These are phyloP conservation scores for Himalopsyche tibetana DNA, from an alignment of 2,888 invertebrate genomes.

Conservation along the genomic window DNA sequence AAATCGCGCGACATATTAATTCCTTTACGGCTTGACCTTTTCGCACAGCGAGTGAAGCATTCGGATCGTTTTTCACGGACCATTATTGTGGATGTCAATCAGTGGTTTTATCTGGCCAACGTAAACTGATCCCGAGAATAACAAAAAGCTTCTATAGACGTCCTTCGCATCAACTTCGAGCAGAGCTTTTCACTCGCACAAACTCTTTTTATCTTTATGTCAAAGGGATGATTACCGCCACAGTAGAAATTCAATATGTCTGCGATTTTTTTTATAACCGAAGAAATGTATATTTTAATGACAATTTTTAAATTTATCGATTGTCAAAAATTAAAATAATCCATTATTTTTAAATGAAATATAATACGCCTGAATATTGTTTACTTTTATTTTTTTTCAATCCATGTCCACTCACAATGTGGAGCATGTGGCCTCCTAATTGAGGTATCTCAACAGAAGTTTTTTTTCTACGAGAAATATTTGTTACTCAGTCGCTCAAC, in stretches of 20 bases:
- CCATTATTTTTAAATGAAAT: no score
- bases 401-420: no score
- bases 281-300: not conserved
- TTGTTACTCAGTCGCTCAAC: no score
- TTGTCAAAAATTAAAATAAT: no score
- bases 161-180: conserved; percentile 4
- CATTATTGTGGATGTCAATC: conserved; percentile 39
- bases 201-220: conserved; percentile 31
- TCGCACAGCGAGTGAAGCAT: not conserved
- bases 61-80: conserved; percentile 36
- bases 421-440: no score
- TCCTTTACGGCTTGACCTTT: conserved; percentile 14
- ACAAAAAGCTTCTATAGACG: conserved; percentile 36
- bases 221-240: conserved; percentile 44
- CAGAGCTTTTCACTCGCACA: not conserved
- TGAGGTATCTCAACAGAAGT: no score
- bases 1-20: conserved; percentile 11
- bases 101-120: conserved; percentile 37
- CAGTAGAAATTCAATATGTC: not conserved
- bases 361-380: no score
- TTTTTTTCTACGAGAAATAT: no score
- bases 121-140: conserved; percentile 38
- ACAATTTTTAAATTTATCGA: no score
- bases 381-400: no score
- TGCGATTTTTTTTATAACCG: not conserved